Evolutionary conservation across 2,113 vertebrate species (phyloP).

Genomic region (Pachyramphus minor): DNA sequence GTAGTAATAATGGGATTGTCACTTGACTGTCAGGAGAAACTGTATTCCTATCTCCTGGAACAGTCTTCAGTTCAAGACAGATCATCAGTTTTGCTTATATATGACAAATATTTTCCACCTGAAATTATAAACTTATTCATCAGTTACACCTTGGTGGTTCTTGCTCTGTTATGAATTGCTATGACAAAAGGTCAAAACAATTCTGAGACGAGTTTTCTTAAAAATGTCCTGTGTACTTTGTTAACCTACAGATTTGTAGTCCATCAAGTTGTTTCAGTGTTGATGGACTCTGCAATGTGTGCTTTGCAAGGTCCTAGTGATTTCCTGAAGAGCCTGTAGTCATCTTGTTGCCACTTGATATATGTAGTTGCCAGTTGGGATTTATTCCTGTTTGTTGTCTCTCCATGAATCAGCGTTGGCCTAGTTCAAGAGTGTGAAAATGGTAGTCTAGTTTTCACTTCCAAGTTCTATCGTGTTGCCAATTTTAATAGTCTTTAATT

Average conservation of each 20-base stretch:
- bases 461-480: background rate
- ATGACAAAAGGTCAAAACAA: background rate
- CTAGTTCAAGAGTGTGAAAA: background rate
- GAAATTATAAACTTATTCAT: background rate
- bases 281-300: background rate
- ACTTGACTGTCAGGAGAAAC: background rate
- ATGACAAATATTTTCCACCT: background rate
- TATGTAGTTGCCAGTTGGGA: background rate
- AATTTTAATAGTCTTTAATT: background rate
- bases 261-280: background rate
- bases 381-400: fast-evolving
- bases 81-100: background rate
- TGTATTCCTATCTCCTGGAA: background rate
- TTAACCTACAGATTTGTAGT: background rate
- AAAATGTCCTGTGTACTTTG: background rate
- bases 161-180: background rate
- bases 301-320: background rate
- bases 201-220: background rate
- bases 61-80: background rate
- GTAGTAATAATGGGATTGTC: background rate
- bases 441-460: background rate
- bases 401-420: fast-evolving
- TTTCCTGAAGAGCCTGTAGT: background rate
- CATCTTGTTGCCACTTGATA: background rate
- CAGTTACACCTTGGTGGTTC: background rate